Evolutionary conservation across 2,797 vertebrate genomes (phyloP), one percentile per base, ranked within the genome.

Genomic region (Botia almorhae): DNA sequence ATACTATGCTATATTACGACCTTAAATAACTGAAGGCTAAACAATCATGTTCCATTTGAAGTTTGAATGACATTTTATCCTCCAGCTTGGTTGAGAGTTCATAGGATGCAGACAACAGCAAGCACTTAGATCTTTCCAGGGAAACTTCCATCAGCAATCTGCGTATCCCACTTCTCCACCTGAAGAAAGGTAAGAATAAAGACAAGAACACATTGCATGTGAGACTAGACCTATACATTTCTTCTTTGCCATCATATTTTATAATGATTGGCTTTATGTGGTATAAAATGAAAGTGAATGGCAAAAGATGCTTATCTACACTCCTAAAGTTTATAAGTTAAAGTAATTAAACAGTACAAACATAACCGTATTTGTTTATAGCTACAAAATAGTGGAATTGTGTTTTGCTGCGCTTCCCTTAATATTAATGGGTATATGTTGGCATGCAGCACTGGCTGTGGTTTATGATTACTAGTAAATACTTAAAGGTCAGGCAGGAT

Each of bases 111-210:
- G 23, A 58, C 67, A 58, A 60, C 56, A 29, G 3, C 0, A 3
- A 6, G 7, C 33, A 36, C 84, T 94, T 81, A 95, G 87, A 95
- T 91, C 76, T 89, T 95, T 29, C 94, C 94, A 0, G 94, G 84
- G 79, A 95, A 95, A 81, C 26, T 91, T 83, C 93, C 94, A 1
- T 70, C 82, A 29, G 93, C 91, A 36, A 93, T 74, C 84, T 94
- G 93, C 0, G 91, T 91, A 5, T 95, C 91, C 94, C 94, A 95
- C 73, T 88, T 93, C 51, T 69, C 36, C 68, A 95, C 92, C 94
- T 95, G 86, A 5, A 60, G 19, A 53, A 77, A 55, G 68, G 84
- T 55, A 83, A 1, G 73, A 13, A 12, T 75, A 19, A 67, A 70
- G 60, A 81, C 3, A 74, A 80, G 16, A 83, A 73, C 1, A n/a